A percentile compares a stretch with the other conserved stretches of the same genome.
phyloP scores from a whole-genome alignment of 30 jellyfish, hydroid and myxozoan genomes.

The Phacellophora camtschatica region DNA sequence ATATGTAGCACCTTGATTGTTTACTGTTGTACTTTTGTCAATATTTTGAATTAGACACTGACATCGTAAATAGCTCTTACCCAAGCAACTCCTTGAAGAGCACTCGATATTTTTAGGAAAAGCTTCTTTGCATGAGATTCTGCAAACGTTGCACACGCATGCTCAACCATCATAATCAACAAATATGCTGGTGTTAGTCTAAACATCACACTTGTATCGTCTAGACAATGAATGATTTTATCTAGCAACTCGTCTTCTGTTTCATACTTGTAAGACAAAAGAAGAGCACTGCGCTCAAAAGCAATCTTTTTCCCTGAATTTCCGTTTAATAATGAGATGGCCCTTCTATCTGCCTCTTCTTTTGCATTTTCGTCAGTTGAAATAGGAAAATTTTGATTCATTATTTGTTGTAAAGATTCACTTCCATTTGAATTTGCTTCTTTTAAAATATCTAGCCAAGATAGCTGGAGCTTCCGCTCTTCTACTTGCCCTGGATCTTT shows the following conservation, averaged over 20 bases:
- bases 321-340: not conserved
- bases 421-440: not conserved
- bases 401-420: not conserved
- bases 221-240: constrained; percentile 60
- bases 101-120: constrained; percentile 84
- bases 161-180: constrained; percentile 88
- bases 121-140: constrained; percentile 78
- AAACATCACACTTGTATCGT: constrained; percentile 31
- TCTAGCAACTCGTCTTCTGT: constrained; percentile 80
- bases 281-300: constrained; percentile 53
- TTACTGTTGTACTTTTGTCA: no score
- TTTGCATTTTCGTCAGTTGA: not conserved
- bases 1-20: no score
- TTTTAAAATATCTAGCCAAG: constrained; percentile 70
- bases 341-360: not conserved
- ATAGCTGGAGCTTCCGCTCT: constrained; percentile 11
- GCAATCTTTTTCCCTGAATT: not conserved
- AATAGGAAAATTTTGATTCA: not conserved
- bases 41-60: no score
- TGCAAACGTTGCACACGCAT: constrained; percentile 90
- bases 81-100: constrained; percentile 97
- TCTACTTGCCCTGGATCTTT: constrained; percentile 81
- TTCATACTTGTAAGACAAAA: constrained; percentile 42
- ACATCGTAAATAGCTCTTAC: constrained; percentile 8
- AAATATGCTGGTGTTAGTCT: constrained; percentile 83